phyloP scores from a whole-genome alignment of 1,140 invertebrate genomes.

The Pseudomyrmex dendroicus region DNA sequence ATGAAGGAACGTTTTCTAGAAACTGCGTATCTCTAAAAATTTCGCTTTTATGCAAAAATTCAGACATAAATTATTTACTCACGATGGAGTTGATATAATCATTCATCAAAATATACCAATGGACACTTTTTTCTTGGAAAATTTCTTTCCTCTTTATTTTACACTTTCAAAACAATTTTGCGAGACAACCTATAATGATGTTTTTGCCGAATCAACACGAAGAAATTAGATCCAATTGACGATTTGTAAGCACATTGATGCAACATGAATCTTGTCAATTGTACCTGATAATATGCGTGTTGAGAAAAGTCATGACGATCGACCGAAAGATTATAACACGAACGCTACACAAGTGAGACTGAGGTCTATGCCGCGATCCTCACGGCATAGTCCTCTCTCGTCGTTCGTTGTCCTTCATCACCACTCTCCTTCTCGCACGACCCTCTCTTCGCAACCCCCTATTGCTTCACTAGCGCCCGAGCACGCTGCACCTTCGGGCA shows the following conservation, averaged over 20 bases:
- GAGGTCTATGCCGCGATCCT: slow-evolving; percentile 41
- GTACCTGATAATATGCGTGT: slow-evolving; percentile 37
- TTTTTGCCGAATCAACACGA: background rate
- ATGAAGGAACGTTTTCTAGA: background rate
- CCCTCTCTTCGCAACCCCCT: slow-evolving; percentile 36
- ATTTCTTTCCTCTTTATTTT: background rate
- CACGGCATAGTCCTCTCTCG: slow-evolving; percentile 40
- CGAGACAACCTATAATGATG: background rate
- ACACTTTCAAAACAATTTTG: background rate
- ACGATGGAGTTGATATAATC: background rate
- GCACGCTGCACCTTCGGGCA: slow-evolving; percentile 3
- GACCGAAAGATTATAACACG: slow-evolving; percentile 37
- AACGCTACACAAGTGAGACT: slow-evolving; percentile 58
- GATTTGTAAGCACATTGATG: background rate
- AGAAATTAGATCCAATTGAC: background rate
- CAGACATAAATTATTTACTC: background rate
- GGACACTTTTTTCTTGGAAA: background rate
- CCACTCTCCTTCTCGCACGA: slow-evolving; percentile 27
- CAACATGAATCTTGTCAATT: background rate
- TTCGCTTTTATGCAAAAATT: background rate
- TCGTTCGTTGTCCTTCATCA: slow-evolving; percentile 25
- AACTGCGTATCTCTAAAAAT: background rate
- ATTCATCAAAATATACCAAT: background rate
- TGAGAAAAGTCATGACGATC: slow-evolving; percentile 42
- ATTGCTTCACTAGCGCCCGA: slow-evolving; percentile 42